phyloP scores from a whole-genome alignment of 2,888 invertebrate species.

The Diaperis boleti region DNA sequence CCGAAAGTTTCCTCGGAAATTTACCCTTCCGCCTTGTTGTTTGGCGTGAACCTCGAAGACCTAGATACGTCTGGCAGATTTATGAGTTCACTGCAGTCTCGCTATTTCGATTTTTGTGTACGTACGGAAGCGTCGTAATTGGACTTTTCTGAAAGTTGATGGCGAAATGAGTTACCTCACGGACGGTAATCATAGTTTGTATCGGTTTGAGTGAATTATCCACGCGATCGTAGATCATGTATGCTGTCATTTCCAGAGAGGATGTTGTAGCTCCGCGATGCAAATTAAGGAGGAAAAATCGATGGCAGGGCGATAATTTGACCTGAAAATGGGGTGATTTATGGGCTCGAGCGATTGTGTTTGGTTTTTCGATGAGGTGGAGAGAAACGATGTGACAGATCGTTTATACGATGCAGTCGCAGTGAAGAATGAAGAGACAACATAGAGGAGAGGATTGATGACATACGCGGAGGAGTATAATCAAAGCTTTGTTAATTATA shows the following conservation, averaged over 20 bases:
- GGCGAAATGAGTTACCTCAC: neutral
- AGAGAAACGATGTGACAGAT: no score
- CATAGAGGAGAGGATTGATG: no score
- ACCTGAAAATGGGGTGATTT: conserved; percentile 1
- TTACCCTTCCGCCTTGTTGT: neutral
- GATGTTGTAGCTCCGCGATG: neutral
- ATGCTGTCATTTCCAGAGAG: conserved; percentile 12
- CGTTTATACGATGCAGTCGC: no score
- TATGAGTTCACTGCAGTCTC: neutral
- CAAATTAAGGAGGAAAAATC: conserved; percentile 13
- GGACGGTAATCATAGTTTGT: conserved; percentile 10
- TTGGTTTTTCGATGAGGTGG: neutral
- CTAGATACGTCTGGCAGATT: neutral
- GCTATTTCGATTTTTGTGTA: neutral
- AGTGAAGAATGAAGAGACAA: no score
- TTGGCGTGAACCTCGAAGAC: neutral
- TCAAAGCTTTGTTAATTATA: no score
- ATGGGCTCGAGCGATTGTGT: neutral
- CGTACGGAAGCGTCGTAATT: conserved; percentile 1
- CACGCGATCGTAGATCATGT: conserved; percentile 19
- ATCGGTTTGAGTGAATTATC: conserved; percentile 3
- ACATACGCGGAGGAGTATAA: no score
- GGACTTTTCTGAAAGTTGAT: conserved; percentile 5
- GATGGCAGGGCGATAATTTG: conserved; percentile 2
- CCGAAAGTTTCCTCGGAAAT: neutral